These are phyloP conservation scores for Matsumurasca onukii DNA, from an alignment of 1,140 invertebrate species.

Conservation along the genomic window DNA sequence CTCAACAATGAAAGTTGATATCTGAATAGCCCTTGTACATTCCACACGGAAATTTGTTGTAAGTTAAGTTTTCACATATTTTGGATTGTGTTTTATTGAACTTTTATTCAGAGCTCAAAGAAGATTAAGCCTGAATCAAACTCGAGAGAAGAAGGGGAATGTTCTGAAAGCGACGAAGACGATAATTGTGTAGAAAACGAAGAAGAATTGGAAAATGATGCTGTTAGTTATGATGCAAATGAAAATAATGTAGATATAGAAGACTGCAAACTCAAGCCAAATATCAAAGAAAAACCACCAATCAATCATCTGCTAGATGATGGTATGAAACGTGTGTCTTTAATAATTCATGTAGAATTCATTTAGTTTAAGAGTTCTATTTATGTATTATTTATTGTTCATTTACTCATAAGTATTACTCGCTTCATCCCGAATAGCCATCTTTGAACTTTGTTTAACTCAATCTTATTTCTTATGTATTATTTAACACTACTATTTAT, in stretches of 20 bases:
- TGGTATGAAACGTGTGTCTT: slow-evolving; percentile 1
- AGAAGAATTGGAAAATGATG: not conserved
- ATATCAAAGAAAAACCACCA: not conserved
- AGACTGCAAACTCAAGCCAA: not conserved
- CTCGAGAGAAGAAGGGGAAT: slow-evolving; percentile 64
- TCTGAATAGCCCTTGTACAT: too few species aligned
- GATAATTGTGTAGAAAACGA: slow-evolving; percentile 18
- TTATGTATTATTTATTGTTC: too few species aligned
- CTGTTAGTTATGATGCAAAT: not conserved
- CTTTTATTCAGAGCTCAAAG: slow-evolving; percentile 21
- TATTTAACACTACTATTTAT: too few species aligned
- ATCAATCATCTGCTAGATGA: not conserved
- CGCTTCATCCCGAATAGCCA: too few species aligned
- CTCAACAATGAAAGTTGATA: too few species aligned
- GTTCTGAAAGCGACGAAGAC: slow-evolving; percentile 54
- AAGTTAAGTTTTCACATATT: not conserved
- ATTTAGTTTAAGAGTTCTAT: too few species aligned
- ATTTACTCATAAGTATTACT: too few species aligned
- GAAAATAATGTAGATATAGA: not conserved
- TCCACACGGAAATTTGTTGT: too few species aligned
- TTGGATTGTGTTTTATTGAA: not conserved
- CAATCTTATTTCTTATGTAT: too few species aligned
- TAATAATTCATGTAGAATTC: too few species aligned
- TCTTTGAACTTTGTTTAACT: too few species aligned
- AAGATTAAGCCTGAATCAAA: slow-evolving; percentile 21